phyloP scores from a whole-genome alignment of 2,797 vertebrate genomes.

The Betta splendens region DNA sequence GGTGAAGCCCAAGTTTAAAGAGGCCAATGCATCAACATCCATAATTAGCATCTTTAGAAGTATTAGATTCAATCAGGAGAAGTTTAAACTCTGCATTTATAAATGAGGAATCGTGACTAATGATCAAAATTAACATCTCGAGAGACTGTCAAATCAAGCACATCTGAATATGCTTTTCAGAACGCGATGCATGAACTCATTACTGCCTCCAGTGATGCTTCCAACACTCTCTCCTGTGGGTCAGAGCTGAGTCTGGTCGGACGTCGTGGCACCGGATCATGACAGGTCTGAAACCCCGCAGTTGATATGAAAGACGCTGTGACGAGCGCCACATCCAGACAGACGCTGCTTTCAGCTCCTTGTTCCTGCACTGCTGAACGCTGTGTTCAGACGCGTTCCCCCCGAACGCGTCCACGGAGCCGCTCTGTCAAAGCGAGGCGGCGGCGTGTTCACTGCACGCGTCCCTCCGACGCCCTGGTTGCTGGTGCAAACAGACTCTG shows the following conservation, averaged over 20 bases:
- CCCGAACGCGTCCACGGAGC: slow-evolving; percentile 40
- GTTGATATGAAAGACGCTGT: neutral
- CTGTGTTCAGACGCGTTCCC: slow-evolving; percentile 8
- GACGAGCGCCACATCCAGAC: slow-evolving; percentile 13
- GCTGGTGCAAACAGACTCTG: slow-evolving; percentile 6
- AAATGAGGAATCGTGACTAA: slow-evolving; percentile 27
- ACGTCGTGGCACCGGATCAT: slow-evolving; percentile 13
- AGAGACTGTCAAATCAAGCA: slow-evolving; percentile 33
- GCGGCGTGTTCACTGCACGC: slow-evolving; percentile 16
- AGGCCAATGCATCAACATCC: slow-evolving; percentile 9
- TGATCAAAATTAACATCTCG: slow-evolving; percentile 33
- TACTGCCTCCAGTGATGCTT: slow-evolving; percentile 26
- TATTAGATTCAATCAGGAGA: slow-evolving; percentile 4
- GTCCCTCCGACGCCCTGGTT: slow-evolving; percentile 5
- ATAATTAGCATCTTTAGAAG: slow-evolving; percentile 17
- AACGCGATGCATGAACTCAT: slow-evolving; percentile 41
- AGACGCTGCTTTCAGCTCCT: slow-evolving; percentile 28
- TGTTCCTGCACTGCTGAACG: slow-evolving; percentile 38
- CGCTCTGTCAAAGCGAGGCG: slow-evolving; percentile 45
- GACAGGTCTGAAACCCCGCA: slow-evolving; percentile 1
- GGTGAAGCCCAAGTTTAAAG: slow-evolving; percentile 12
- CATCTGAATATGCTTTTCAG: slow-evolving; percentile 42
- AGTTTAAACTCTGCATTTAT: slow-evolving; percentile 15
- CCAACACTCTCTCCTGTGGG: slow-evolving; percentile 20
- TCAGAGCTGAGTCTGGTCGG: slow-evolving; percentile 7